Conservation (phyloP, 35 echinoderm and acorn worm species). For the Holothuria glaberrima region DNA sequence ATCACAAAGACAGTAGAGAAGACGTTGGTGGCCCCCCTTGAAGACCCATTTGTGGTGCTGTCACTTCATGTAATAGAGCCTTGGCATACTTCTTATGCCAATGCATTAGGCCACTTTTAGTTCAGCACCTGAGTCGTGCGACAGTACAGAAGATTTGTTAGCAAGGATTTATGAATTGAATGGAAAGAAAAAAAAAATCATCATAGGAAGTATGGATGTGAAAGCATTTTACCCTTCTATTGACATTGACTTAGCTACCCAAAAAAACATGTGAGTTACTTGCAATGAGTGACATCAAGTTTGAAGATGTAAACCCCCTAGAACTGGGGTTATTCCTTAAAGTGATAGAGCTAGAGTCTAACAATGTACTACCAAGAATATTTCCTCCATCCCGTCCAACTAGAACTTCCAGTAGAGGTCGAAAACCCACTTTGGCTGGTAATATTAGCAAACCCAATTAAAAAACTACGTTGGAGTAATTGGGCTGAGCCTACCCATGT, state of each 20-base stretch:
- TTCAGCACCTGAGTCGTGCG: background rate
- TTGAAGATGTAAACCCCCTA: background rate
- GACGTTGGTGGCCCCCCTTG: too few species aligned
- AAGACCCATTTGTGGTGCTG: conserved; percentile 4
- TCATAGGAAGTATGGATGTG: background rate
- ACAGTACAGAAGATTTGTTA: background rate
- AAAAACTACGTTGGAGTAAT: background rate
- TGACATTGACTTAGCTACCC: background rate
- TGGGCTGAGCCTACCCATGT: background rate
- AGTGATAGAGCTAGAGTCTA: background rate
- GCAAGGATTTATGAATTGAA: background rate
- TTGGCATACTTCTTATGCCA: background rate
- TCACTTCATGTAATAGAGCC: background rate
- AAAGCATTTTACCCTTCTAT: conserved; percentile 1
- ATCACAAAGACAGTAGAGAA: too few species aligned
- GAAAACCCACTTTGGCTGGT: background rate
- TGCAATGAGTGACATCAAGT: background rate
- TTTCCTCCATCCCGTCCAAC: background rate
- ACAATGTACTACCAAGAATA: background rate
- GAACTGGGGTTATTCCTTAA: background rate
- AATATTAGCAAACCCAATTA: background rate
- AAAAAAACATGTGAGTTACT: background rate
- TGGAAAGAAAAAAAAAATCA: background rate
- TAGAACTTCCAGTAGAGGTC: background rate
- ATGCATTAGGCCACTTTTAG: background rate